A percentile compares a stretch with the other conserved stretches of the same genome.
phyloP scores from a whole-genome alignment of 2,113 vertebrate genomes.

The Chloroceryle aenea region DNA sequence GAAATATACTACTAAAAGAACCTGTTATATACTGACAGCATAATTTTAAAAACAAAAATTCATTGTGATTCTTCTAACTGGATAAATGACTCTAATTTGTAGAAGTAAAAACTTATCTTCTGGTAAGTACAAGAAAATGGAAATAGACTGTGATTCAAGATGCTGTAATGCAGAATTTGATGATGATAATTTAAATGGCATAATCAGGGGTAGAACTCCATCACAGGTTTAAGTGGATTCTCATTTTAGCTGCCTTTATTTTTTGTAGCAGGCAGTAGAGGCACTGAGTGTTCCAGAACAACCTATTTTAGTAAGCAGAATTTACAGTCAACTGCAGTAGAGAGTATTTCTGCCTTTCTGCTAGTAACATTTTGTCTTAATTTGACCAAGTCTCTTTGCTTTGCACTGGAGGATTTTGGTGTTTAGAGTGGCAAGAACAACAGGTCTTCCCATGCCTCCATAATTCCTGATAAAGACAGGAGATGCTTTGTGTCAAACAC shows the following conservation, averaged over 20 bases:
- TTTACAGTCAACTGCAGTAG: background rate
- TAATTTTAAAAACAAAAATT: conserved; percentile 2
- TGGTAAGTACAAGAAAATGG: background rate
- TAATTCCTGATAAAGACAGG: background rate
- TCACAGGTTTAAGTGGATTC: background rate
- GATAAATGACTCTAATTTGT: background rate
- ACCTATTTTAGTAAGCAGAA: background rate
- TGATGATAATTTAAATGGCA: background rate
- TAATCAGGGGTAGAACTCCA: background rate
- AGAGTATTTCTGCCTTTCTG: background rate
- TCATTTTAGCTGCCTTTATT: background rate
- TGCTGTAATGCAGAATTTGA: background rate
- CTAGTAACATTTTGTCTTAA: background rate
- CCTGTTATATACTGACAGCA: background rate
- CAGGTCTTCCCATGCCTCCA: background rate
- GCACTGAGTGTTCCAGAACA: background rate
- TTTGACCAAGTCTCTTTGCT: background rate
- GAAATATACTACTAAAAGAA: background rate
- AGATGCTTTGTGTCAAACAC: background rate
- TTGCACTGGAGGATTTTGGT: background rate
- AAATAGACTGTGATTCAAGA: background rate
- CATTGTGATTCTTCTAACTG: background rate
- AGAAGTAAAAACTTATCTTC: background rate
- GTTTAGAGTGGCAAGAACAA: background rate
- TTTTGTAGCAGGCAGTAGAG: background rate